Percentiles rank a stretch among this genome's conserved stretches.
These are phyloP conservation scores for Pelobates fuscus DNA, from an alignment of 2,113 vertebrate species.

Conservation along the genomic window DNA sequence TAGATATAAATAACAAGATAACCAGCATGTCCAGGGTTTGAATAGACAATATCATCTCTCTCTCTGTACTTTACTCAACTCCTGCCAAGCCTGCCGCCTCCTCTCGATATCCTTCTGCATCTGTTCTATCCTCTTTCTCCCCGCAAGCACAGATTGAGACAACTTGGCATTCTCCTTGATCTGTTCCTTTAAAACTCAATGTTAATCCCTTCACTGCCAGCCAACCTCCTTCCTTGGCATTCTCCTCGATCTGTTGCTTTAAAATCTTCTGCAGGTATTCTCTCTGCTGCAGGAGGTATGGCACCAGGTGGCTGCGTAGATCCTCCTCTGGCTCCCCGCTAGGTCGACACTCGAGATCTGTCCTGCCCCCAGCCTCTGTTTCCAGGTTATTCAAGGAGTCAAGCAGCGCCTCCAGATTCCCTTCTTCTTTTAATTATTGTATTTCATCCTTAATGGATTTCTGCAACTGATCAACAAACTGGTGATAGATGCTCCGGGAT, in stretches of 20 bases:
- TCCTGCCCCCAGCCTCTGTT: conserved; percentile 55
- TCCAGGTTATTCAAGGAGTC: conserved; percentile 62
- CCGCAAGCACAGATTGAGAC: conserved; percentile 49
- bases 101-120: conserved; percentile 56
- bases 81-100: conserved; percentile 63
- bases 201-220: too few relatives aligned
- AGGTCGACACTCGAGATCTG: conserved; percentile 64
- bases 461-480: conserved; percentile 80
- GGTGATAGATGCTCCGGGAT: conserved; percentile 79
- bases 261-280: conserved; percentile 52
- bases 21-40: too few relatives aligned
- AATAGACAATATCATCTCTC: conserved; percentile 54
- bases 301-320: conserved; percentile 40
- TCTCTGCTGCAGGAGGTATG: conserved; percentile 62
- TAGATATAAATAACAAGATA: too few relatives aligned
- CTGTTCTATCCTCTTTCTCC: conserved; percentile 56
- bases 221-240: too few relatives aligned
- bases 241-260: conserved; percentile 54
- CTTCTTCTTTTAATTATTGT: conserved; percentile 67
- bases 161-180: conserved; percentile 54
- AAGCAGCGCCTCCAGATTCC: conserved; percentile 67
- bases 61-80: conserved; percentile 54
- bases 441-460: conserved; percentile 72
- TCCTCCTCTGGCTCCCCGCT: conserved; percentile 66
- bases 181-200: conserved; percentile 44